Evolutionary conservation across 2,797 vertebrate genomes (phyloP).

Genomic region (Notoglanidium macrostoma): DNA sequence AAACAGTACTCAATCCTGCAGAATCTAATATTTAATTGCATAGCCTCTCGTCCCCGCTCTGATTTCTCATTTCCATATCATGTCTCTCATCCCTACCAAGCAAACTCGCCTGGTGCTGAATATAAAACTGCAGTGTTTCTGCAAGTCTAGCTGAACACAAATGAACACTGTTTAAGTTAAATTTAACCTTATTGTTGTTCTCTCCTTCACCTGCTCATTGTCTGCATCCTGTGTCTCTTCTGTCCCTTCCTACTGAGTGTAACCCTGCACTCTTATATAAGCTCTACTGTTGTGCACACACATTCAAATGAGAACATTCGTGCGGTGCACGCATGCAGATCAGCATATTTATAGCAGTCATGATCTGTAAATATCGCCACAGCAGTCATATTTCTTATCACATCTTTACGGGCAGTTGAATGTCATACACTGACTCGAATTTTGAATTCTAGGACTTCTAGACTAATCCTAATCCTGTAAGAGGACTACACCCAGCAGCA

Average conservation of each 20-base stretch:
- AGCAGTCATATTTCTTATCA: not conserved
- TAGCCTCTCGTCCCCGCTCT: slow-evolving; percentile 3
- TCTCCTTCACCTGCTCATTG: slow-evolving; percentile 26
- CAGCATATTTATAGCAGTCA: not conserved
- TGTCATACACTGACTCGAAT: not conserved
- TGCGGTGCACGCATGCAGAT: not conserved
- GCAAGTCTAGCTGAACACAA: not conserved
- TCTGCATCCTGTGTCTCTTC: slow-evolving; percentile 22
- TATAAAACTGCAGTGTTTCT: not conserved
- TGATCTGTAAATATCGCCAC: not conserved
- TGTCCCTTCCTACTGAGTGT: slow-evolving; percentile 55
- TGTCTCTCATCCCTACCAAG: not conserved
- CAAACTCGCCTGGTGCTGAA: not conserved
- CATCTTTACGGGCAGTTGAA: not conserved
- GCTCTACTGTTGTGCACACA: slow-evolving; percentile 1
- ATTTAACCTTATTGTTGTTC: not conserved
- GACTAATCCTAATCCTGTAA: not conserved
- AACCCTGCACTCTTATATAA: slow-evolving; percentile 59
- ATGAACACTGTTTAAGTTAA: not conserved
- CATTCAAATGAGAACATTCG: slow-evolving; percentile 4
- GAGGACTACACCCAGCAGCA: not conserved
- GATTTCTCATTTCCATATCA: slow-evolving; percentile 29
- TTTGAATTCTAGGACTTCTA: not conserved
- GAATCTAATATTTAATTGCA: slow-evolving; percentile 5
- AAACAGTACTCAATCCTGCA: slow-evolving; percentile 10